Evolutionary conservation across 2,888 invertebrate genomes (phyloP), one percentile per base, ranked within the genome.

Genomic region (Cylindroiulus punctatus): DNA sequence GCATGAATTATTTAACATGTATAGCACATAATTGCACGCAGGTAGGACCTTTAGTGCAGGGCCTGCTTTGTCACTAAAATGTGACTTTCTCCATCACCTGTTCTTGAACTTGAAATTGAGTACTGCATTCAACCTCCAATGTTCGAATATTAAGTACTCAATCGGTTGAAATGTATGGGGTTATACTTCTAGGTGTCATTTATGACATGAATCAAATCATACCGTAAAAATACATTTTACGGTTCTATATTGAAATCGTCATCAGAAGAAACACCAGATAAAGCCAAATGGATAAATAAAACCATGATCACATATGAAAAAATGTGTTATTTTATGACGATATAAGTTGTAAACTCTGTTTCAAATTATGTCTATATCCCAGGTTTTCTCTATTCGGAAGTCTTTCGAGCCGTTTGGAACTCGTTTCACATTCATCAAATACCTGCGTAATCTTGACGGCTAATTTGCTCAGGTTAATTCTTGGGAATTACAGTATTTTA

Each of bases 1-100:
- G 22, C 22, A 65, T 65, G 65, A 65, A 65, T 65, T 65, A 65
- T 26, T 65, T 65, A 65, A 26, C 65, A 65, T 65, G 65, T 65
- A 65, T 65, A 10, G 65, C 22, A 65, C 65, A 65, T 65, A 65
- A 7, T 65, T n/a, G 10, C 65, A 65, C 65, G 65, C 65, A 65
- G 22, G 65, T 26, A 65, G 65, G 65, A 26, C 65, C 65, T 65
- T 65, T 26, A 65, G 26, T 26, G 65, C 65, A 65, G 65, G 65
- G 65, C 65, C 65, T 65, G 26, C 22, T 57, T 7, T n/a, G 22
- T 12, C 65, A 8, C 65, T 7, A 65, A 65, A 65, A 5, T 65
- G 26, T 7, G 26, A 8, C 26, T 65, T 7, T 1, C 26, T 22
- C 8, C 22, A 65, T 65, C 65, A 65, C 65, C 65, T 65, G 65